Base-by-base conservation (phyloP, 2,113 vertebrate species). In the Steatornis caripensis region DNA sequence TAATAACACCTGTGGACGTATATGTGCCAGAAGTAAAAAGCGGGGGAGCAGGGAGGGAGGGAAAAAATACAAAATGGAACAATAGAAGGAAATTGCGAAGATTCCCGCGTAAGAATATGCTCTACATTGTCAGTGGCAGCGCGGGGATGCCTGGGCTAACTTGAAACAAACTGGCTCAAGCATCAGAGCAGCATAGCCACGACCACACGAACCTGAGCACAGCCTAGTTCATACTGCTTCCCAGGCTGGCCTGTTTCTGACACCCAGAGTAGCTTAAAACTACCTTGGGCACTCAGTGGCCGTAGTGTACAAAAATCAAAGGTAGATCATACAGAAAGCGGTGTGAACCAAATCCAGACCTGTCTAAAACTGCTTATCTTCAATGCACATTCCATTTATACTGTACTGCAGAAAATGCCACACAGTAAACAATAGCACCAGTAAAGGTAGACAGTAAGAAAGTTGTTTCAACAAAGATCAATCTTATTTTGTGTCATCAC, bases 1-100 rank as follows among this genome's bases (percentile, higher is more conserved):
- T 97, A 94, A 89, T 97, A 93, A 93, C 95, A 97, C 75, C 81
- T 95, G 77, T 90, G 90, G 91, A 96, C 93, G 64, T n/a, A 37
- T 64, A 87, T 18, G 65, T 92, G 83, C 74, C 85, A 97, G 90
- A 72, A 97, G 72, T 27, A 26, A 60, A 57, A 62, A n/a, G n/a
- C n/a, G n/a, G n/a, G n/a, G n/a, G 83, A 29, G 70, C 37, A 15
- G 22, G 21, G 77, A 60, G 61, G 4, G 3, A 30, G 27, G 29
- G 10, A 20, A 48, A 51, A 70, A 53, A 39, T 18, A 15, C 2
- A 78, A 37, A 93, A 66, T 36, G 15, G 48, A 86, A 82, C 0
- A 1, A 21, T 21, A 23, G 0, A 24, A 65, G 49, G 15, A 87
- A 65, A 20, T 61, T 19, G 14, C 24, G 72, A 70, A 29, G 64